These are phyloP conservation scores for Mixornis gularis DNA, from an alignment of 2,113 vertebrate species.

Conservation along the genomic window DNA sequence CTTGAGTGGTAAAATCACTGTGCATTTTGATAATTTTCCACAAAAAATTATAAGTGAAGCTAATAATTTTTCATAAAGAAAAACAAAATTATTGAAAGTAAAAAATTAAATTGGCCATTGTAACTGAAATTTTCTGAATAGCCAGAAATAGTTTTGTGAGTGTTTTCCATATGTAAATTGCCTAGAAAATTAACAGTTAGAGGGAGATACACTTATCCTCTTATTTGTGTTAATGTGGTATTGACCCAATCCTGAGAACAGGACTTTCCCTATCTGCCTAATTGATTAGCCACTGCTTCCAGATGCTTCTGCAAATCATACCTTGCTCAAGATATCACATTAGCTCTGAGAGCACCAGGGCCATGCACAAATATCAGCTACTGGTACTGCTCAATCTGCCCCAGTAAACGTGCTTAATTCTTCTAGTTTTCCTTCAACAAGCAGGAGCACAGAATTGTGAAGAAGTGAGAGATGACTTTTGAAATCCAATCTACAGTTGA, in stretches of 20 bases:
- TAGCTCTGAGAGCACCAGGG: neutral
- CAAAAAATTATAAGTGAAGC: neutral
- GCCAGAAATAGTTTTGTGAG: neutral
- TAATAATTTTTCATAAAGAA: neutral
- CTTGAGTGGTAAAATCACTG: neutral
- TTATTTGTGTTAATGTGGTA: neutral
- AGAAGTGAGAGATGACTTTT: neutral
- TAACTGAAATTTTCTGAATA: neutral
- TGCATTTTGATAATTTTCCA: neutral
- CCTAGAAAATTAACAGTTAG: neutral
- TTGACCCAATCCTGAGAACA: neutral
- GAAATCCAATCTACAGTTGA: neutral
- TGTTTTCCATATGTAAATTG: neutral
- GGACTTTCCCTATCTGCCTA: neutral
- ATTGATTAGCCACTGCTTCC: neutral
- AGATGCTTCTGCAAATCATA: neutral
- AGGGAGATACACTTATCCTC: neutral
- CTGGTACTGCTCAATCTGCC: neutral
- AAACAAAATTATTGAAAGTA: neutral
- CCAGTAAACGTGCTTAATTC: neutral
- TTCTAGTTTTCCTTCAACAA: neutral
- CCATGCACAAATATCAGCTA: neutral
- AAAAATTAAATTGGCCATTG: neutral
- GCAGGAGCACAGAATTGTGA: neutral
- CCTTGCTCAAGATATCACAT: neutral